Evolutionary conservation across 2,888 invertebrate species (phyloP), one percentile per base, ranked within the genome.

Genomic region (Steinernema carpocapsae): DNA sequence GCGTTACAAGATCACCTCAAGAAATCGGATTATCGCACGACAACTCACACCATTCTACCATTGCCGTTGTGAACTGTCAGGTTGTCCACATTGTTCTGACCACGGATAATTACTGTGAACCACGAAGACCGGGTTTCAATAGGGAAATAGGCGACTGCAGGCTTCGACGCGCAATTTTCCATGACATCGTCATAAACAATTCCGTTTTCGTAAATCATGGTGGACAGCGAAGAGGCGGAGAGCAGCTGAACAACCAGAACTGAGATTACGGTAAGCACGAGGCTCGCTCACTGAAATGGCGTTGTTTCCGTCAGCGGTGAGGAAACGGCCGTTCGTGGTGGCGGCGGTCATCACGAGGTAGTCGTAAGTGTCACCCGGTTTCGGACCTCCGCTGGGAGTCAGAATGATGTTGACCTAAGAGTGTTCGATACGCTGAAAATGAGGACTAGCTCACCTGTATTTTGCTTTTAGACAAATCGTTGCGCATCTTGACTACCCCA

Each of bases 251-350:
- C 6, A 3, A 37, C 4, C 37, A 3, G 10, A 6, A 3, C 37
- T 37, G 10, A 3, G 37, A 10, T 37, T 37, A 37, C 37, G 37
- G 10, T 37, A 37, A 10, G 3, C 37, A 37, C 37, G 3, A 37
- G 37, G 3, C 10, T 37, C 37, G 10, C 37, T 37, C 37, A 37
- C 37, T 10, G 37, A 37, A 6, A 37, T 37, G 10, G 37, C 72
- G 46, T 64, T 73, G 45, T 19, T 73, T n/a, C 24, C 26, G 43
- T 71, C 73, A 6, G 48, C 19, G 24, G 29, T 72, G 37, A 79
- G 46, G 29, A 79, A 71, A 59, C 82, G 73, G 72, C 82, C 82
- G 24, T 78, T 77, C 4, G 82, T 78, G 52, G 79, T 78, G 56
- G 77, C 72, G 2, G 79, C 74, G 6, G 75, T 70, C 3, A 76